phyloP scores from a whole-genome alignment of 2,888 invertebrate genomes.

The Cheilosia urbana region DNA sequence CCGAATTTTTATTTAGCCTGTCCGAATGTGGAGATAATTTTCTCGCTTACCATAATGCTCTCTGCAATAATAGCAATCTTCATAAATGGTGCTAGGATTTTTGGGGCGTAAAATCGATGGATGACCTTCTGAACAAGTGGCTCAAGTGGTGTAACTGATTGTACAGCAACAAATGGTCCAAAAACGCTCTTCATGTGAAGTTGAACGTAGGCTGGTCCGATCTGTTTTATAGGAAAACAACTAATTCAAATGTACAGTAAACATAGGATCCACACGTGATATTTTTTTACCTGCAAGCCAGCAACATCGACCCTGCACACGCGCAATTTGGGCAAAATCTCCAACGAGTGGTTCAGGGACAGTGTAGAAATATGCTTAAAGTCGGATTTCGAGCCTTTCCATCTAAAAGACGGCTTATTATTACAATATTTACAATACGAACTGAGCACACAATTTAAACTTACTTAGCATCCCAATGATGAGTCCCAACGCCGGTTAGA shows the following conservation, averaged over 20 bases:
- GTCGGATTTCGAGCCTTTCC: constrained; percentile 84
- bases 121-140: constrained; percentile 90
- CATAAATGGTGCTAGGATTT: constrained; percentile 86
- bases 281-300: constrained; percentile 87
- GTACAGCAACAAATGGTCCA: constrained; percentile 87
- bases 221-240: constrained; percentile 80
- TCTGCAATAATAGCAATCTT: constrained; percentile 89
- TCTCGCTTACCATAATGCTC: constrained; percentile 86
- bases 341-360: constrained; percentile 87
- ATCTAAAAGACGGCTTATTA: constrained; percentile 78
- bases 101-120: constrained; percentile 90
- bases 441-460: constrained; percentile 20
- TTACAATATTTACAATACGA: constrained; percentile 15
- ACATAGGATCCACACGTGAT: background rate
- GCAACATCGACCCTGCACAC: constrained; percentile 86
- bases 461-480: constrained; percentile 85
- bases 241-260: background rate
- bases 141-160: constrained; percentile 91
- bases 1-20: background rate
- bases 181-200: constrained; percentile 86
- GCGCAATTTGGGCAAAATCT: constrained; percentile 86
- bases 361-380: constrained; percentile 87
- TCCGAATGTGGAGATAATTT: too few relatives aligned
- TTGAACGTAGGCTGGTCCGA: constrained; percentile 92
- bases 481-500: constrained; percentile 83